Base-by-base conservation (phyloP, 37 sponge, comb jelly and placozoan species). In the Geodia barretti region DNA sequence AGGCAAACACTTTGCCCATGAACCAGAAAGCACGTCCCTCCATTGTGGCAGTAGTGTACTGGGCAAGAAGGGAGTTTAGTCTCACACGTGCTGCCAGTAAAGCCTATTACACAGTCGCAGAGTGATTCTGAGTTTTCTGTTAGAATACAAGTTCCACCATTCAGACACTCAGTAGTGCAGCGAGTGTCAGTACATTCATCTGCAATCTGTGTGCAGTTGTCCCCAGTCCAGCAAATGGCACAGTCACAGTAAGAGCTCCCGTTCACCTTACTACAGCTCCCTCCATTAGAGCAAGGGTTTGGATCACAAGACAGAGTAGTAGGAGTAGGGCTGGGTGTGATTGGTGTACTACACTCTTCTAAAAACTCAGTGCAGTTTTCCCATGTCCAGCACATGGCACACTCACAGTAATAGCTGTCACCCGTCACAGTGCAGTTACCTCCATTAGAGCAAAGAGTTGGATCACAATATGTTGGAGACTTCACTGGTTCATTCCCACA, bases 361-460 rank as follows among this genome's bases (percentile, higher is more conserved):
- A n/a, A n/a, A n/a, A n/a, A n/a, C n/a, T 37, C 60, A 3, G 77
- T 69, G 78, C 89, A 88, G n/a, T 21, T 28, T 21, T 74, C 64
- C 20, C 90, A 84, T 77, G 70, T 72, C 33, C 33, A 88, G 40
- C 82, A 66, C 0, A 1, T 7, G 33, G 83, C 63, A 63, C 89
- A 88, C 29, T 60, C 40, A 39, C 89, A 88, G 8, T n/a, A 30
- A 36, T 70, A 74, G 26, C 60, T 75, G 28, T 63, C 41, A 21
- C 37, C 76, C 7, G 54, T 17, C 14, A 17, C 11, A 47, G 11
- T 47, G 54, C 85, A 84, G 3, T 68, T 70, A 2, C 85, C 85
- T 38, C 78, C 78, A 60, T 84, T 77, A 0, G 7, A 2, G 25
- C 85, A 84, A 20, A 31, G 9, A 24, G 1, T 60, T 39, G 62